Conservation (phyloP, 2,113 vertebrate species). For the Sardina pilchardus region DNA sequence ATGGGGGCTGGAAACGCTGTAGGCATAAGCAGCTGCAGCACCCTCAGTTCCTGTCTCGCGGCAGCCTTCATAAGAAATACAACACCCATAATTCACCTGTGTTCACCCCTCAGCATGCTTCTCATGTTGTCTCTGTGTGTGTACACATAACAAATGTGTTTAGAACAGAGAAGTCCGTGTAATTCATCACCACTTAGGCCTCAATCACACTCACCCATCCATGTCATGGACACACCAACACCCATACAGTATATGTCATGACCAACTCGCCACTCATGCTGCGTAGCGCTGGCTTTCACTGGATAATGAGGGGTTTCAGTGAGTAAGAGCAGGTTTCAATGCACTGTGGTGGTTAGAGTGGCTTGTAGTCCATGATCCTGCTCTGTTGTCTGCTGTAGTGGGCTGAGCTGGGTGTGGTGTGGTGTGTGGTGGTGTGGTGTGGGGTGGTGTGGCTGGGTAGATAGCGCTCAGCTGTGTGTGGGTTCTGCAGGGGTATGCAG, state of each 20-base stretch:
- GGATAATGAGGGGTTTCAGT: not conserved
- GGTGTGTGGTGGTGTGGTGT: not conserved
- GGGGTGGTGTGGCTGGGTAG: not conserved
- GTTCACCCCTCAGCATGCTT: not conserved
- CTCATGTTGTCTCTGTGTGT: not conserved
- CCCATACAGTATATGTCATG: too few species aligned
- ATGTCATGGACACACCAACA: too few species aligned
- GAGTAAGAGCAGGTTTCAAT: not conserved
- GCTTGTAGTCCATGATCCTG: not conserved
- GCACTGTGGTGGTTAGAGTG: not conserved
- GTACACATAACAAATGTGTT: not conserved
- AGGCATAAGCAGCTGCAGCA: not conserved
- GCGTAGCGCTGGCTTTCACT: not conserved
- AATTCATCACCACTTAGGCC: not conserved
- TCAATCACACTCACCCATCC: not conserved
- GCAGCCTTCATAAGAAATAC: not conserved
- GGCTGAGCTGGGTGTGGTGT: not conserved
- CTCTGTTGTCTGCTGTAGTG: not conserved
- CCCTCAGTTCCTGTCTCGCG: not conserved
- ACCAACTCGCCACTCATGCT: not conserved
- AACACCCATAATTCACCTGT: constrained; percentile 5
- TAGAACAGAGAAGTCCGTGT: not conserved
- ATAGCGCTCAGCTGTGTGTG: not conserved
- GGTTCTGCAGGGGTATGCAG: not conserved
- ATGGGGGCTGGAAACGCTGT: not conserved